Percentiles rank a stretch among this genome's conserved stretches.
Conservation (phyloP, 1,140 invertebrate genomes). For the Zaprionus ornatus region DNA sequence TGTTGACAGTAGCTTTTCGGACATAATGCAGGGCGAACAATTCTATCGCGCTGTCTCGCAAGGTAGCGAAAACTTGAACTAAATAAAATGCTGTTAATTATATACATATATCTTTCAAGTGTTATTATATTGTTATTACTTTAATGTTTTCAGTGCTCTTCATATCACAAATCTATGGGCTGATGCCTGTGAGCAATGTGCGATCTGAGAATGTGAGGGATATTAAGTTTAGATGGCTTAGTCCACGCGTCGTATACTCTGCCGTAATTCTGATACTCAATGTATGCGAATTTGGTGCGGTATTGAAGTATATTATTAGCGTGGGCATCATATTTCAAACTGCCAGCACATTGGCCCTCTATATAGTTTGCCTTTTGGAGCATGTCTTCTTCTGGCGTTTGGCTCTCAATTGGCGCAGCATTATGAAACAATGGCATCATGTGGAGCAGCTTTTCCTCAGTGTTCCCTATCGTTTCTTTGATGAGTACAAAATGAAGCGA, state of each 20-base stretch:
- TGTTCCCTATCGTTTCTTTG: constrained; percentile 72
- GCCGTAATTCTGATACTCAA: constrained; percentile 54
- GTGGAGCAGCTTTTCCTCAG: constrained; percentile 70
- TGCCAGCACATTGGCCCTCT: constrained; percentile 66
- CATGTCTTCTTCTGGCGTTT: constrained; percentile 76
- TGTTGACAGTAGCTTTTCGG: constrained; percentile 38
- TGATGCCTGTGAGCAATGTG: constrained; percentile 69
- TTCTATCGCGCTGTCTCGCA: constrained; percentile 65
- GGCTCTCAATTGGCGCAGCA: constrained; percentile 66
- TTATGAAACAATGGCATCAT: constrained; percentile 61
- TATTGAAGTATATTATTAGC: constrained; percentile 52
- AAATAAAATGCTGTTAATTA: not conserved
- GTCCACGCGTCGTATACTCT: constrained; percentile 55
- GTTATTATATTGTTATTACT: no score
- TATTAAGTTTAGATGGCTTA: constrained; percentile 61
- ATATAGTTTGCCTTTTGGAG: constrained; percentile 71
- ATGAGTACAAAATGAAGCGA: constrained; percentile 66
- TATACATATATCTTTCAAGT: no score
- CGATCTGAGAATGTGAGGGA: constrained; percentile 36
- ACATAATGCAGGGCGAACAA: constrained; percentile 71
- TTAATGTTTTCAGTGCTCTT: constrained; percentile 66
- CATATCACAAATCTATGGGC: constrained; percentile 68
- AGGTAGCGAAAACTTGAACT: constrained; percentile 35
- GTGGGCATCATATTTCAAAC: constrained; percentile 67
- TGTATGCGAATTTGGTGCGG: constrained; percentile 58